Evolutionary conservation across 2,888 invertebrate genomes (phyloP).

Genomic region (Corbicula japonica): DNA sequence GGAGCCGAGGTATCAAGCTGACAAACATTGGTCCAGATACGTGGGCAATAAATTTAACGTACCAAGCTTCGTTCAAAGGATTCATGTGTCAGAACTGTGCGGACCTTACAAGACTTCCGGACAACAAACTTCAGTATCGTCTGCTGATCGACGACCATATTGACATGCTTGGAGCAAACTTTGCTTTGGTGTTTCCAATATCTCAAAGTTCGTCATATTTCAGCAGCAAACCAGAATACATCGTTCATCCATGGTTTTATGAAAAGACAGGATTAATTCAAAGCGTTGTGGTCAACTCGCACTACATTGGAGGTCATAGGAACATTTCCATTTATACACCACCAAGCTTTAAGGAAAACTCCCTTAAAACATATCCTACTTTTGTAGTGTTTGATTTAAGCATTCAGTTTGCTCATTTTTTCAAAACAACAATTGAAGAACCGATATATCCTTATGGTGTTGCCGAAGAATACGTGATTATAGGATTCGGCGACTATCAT

Average conservation of each 20-base stretch:
- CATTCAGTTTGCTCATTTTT: background rate
- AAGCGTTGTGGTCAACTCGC: conserved; percentile 7
- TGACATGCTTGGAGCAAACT: conserved; percentile 46
- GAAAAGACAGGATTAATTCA: background rate
- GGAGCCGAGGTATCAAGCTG: conserved; percentile 30
- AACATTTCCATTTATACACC: conserved; percentile 27
- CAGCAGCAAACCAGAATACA: conserved; percentile 8
- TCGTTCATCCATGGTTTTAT: conserved; percentile 38
- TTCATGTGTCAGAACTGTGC: conserved; percentile 29
- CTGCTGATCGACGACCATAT: conserved; percentile 23
- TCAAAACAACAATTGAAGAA: background rate
- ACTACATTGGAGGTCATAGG: conserved; percentile 16
- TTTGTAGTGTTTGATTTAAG: conserved; percentile 22
- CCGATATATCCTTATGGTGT: conserved; percentile 6
- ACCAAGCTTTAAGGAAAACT: conserved; percentile 51
- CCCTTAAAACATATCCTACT: conserved; percentile 33
- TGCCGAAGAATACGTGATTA: conserved; percentile 12
- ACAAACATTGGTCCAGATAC: conserved; percentile 23
- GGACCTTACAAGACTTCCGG: background rate
- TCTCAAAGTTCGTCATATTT: conserved; percentile 33
- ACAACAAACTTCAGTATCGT: conserved; percentile 24
- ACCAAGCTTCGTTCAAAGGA: conserved; percentile 19
- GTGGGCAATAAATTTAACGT: conserved; percentile 25
- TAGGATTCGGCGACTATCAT: conserved; percentile 36
- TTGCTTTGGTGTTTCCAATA: conserved; percentile 23